Conservation (phyloP, 2,797 vertebrate species). For the Poliocrania exsul region DNA sequence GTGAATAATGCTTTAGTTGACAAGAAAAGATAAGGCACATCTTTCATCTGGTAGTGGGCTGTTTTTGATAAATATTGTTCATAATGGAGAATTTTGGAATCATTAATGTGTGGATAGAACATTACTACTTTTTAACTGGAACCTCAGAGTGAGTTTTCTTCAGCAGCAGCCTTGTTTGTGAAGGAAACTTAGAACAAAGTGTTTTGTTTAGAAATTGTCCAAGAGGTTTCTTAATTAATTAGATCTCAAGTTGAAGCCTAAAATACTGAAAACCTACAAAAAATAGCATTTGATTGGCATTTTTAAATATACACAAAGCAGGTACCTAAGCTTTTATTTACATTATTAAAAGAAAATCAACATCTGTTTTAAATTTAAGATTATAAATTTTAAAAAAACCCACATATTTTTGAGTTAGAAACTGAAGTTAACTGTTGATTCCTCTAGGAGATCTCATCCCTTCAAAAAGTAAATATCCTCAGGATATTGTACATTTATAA, state of each 20-base stretch:
- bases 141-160: slow-evolving; percentile 69
- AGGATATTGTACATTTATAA: neutral
- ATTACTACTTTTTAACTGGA: slow-evolving; percentile 81
- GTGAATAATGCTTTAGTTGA: slow-evolving; percentile 92
- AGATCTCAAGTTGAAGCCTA: neutral
- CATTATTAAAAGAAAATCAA: neutral
- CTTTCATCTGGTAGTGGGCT: slow-evolving; percentile 88
- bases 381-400: neutral
- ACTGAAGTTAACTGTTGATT: slow-evolving; percentile 6
- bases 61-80: slow-evolving; percentile 92
- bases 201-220: slow-evolving; percentile 20
- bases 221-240: slow-evolving; percentile 1
- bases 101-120: slow-evolving; percentile 87
- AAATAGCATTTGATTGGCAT: neutral
- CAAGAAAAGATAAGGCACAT: slow-evolving; percentile 93
- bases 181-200: slow-evolving; percentile 2
- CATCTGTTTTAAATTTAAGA: neutral
- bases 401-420: neutral
- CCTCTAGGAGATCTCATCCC: neutral
- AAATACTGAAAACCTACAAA: neutral
- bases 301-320: neutral
- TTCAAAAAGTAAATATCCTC: slow-evolving; percentile 26
- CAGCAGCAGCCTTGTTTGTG: slow-evolving; percentile 37
- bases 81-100: slow-evolving; percentile 89
- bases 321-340: neutral